These are phyloP conservation scores for Rhabditoides inermis DNA, from an alignment of 2,888 invertebrate genomes.

Conservation along the genomic window DNA sequence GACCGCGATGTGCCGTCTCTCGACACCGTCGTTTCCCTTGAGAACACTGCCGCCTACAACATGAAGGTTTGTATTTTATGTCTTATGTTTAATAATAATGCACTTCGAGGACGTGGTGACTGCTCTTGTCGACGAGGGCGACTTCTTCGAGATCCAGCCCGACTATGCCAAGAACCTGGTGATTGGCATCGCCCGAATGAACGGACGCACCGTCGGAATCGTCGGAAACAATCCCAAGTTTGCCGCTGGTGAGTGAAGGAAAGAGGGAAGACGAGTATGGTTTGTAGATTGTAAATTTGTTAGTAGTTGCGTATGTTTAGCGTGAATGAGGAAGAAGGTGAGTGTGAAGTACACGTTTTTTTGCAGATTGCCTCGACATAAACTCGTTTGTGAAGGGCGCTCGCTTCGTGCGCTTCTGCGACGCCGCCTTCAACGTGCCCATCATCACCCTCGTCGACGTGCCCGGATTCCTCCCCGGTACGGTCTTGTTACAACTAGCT, in stretches of 20 bases:
- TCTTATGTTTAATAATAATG: too few relatives aligned
- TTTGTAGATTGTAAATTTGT: too few relatives aligned
- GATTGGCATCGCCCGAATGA: conserved; percentile 63
- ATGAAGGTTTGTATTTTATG: too few relatives aligned
- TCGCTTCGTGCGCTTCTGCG: conserved; percentile 66
- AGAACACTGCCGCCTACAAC: conserved; percentile 63
- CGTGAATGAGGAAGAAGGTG: too few relatives aligned
- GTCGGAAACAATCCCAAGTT: conserved; percentile 66
- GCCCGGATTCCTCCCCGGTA: conserved; percentile 65
- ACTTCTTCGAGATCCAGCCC: conserved; percentile 66
- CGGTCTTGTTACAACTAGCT: too few relatives aligned
- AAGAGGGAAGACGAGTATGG: too few relatives aligned
- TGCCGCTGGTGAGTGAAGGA: conserved; percentile 61
- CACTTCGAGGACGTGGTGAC: too few relatives aligned
- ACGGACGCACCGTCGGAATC: conserved; percentile 65
- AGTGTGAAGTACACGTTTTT: background rate
- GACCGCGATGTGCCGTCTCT: conserved; percentile 61
- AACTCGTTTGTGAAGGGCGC: conserved; percentile 66
- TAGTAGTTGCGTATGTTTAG: too few relatives aligned
- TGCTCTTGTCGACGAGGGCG: conserved; percentile 63
- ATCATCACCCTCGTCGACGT: conserved; percentile 66
- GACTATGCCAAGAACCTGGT: conserved; percentile 62
- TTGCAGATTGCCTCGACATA: conserved; percentile 64
- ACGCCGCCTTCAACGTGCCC: conserved; percentile 67
- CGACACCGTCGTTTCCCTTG: conserved; percentile 63